Base-by-base conservation (phyloP, 2,888 invertebrate genomes). In the Calephelis perditalis region DNA sequence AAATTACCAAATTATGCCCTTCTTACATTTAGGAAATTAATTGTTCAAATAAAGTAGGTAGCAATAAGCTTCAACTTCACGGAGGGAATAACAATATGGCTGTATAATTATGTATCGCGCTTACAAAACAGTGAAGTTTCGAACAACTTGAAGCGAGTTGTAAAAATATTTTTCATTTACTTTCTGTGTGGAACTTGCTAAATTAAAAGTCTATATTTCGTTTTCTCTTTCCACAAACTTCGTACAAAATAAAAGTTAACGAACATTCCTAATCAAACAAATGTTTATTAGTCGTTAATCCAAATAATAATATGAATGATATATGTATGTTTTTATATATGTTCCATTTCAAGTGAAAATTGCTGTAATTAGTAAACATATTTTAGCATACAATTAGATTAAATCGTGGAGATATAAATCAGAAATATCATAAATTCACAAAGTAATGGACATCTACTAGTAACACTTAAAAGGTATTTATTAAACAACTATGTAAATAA, bases 61-160 rank as follows among this genome's bases (percentile, higher is more conserved):
- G 35, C 12, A 40, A 55, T 55, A 55, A 49, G 49, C 26, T 49
- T 49, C 15, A 49, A 49, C 49, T 49, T 26, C 49, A 49, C 9
- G 9, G 15, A 49, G 49, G 26, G 49, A 49, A 49, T 49, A 49
- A 49, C 15, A 49, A 49, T 49, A 49, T 49, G 49, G 49, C 49
- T 26, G 49, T 49, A 49, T 49, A 49, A 49, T 49, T 49, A 49
- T 15, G 49, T 49, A 49, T 49, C 26, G 26, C 9, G 49, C 49
- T 26, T 10, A 49, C 49, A n/a, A 52, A 52, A 52, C 49, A 52
- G 49, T 52, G 49, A 52, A 52, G 49, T 52, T 52, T 52, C 7
- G 26, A 52, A 52, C 49, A 52, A 52, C 49, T 52, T 52, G 49
- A 52, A 52, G 49, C 49, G 49, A 52, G 49, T 52, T 52, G 52